Base-by-base conservation (phyloP, 1,140 invertebrate species). In the Lanistes nyassanus region DNA sequence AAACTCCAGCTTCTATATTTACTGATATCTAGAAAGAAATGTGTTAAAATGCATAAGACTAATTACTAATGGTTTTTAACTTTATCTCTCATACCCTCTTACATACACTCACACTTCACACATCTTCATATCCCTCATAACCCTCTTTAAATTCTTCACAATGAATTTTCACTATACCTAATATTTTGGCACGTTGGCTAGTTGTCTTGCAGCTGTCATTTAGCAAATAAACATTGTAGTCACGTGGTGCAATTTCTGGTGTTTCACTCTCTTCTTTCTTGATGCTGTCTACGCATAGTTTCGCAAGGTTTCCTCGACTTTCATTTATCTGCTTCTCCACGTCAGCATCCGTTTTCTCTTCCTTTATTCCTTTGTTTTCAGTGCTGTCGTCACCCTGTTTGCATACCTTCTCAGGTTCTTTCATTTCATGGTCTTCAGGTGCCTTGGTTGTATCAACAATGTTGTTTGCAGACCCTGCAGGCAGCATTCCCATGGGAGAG, bases 131-230 rank as follows among this genome's bases (percentile, higher is more conserved):
- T n/a, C n/a, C n/a, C n/a, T n/a, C n/a, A n/a, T n/a, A n/a, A n/a
- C 5, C 11, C 21, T 29, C 66, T 23, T 6, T 42, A 21, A 58
- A 60, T 53, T 55, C 9, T 70, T 31, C 13, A 23, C 26, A 31
- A 6, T 2, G 1, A 34, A 19, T 36, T 42, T 64, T 29, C 5
- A 3, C 85, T 86, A 80, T 81, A 91, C 90, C 84, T 74, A 92
- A 87, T 67, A 96, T 93, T 88, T 94, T 94, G 31, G 95, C 93
- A 74, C 97, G 91, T 42, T 96, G 94, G 37, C 93, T 92, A 78
- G 97, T 92, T 0, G 95, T 97, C 90, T 99, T 99, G 78, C 96
- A 95, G 72, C 94, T 94, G 86, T 99, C 98, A 86, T 98, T 98
- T 7, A 99, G 89, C 7, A 98, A 93, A 87, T 94, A 96, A 2